These are phyloP conservation scores for Oscheius sp. DNA, from an alignment of 1,140 invertebrate genomes.

Conservation along the genomic window DNA sequence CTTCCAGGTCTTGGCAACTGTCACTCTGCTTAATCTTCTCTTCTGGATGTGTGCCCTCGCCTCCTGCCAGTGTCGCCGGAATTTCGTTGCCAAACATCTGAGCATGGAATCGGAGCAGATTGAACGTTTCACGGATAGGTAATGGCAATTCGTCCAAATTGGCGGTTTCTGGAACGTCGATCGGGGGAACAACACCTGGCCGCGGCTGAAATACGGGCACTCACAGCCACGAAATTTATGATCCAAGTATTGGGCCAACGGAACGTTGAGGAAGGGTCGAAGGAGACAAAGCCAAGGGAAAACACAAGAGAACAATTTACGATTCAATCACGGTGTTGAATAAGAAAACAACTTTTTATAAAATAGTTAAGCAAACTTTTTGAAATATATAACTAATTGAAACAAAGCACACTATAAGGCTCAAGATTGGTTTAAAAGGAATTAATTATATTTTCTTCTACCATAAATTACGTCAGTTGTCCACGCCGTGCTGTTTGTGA, in stretches of 20 bases:
- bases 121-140: slow-evolving; percentile 18
- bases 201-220: not conserved
- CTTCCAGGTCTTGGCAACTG: slow-evolving; percentile 45
- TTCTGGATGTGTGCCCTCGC: slow-evolving; percentile 57
- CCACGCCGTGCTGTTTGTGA: no score
- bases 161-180: not conserved
- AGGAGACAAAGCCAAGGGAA: no score
- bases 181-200: not conserved
- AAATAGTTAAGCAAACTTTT: no score
- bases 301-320: no score
- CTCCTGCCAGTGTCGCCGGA: slow-evolving; percentile 48
- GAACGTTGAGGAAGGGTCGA: not conserved
- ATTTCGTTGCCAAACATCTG: slow-evolving; percentile 56
- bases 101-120: slow-evolving; percentile 42
- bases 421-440: no score
- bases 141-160: not conserved
- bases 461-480: no score
- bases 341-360: no score
- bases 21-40: slow-evolving; percentile 52
- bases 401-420: no score
- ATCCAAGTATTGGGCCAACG: not conserved
- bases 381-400: no score
- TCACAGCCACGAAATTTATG: not conserved
- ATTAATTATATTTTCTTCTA: no score
- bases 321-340: no score